Evolutionary conservation across 2,888 invertebrate species (phyloP).

Genomic region (Oxyteleia sp.): DNA sequence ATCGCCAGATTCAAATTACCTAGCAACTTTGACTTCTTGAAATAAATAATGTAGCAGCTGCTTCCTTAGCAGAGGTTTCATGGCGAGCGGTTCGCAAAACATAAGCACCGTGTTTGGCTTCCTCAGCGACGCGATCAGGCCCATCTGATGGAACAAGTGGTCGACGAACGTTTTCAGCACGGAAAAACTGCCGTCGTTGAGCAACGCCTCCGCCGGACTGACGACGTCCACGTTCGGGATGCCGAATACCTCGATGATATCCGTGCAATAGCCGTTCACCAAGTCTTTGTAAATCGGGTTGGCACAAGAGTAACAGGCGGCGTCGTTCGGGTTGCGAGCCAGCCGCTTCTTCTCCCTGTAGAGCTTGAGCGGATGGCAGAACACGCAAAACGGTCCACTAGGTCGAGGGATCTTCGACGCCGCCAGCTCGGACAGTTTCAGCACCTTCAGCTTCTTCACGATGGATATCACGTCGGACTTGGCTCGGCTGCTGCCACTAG

Average conservation of each 20-base stretch:
- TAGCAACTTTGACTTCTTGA: constrained; percentile 86
- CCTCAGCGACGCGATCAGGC: constrained; percentile 83
- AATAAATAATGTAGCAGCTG: constrained; percentile 87
- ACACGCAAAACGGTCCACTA: constrained; percentile 86
- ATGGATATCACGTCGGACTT: constrained; percentile 84
- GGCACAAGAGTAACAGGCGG: constrained; percentile 82
- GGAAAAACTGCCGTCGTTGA: constrained; percentile 84
- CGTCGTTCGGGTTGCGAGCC: constrained; percentile 81
- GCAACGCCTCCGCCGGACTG: constrained; percentile 86
- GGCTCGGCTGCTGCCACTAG: constrained; percentile 79
- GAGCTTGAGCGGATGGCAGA: constrained; percentile 86
- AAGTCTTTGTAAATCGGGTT: constrained; percentile 86
- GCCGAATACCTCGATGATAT: constrained; percentile 85
- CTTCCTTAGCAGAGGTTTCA: constrained; percentile 85
- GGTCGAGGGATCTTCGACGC: constrained; percentile 82
- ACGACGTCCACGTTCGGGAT: constrained; percentile 87
- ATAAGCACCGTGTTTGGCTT: constrained; percentile 86
- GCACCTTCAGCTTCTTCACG: constrained; percentile 82
- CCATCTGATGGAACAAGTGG: constrained; percentile 87
- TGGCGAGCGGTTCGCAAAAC: constrained; percentile 87
- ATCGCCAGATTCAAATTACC: constrained; percentile 78
- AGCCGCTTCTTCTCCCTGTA: constrained; percentile 85
- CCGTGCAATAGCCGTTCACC: constrained; percentile 86
- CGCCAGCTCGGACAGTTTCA: constrained; percentile 82
- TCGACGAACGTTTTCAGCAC: constrained; percentile 86